Conservation (phyloP, 2,797 vertebrate genomes). For the Esox masquinongy region DNA sequence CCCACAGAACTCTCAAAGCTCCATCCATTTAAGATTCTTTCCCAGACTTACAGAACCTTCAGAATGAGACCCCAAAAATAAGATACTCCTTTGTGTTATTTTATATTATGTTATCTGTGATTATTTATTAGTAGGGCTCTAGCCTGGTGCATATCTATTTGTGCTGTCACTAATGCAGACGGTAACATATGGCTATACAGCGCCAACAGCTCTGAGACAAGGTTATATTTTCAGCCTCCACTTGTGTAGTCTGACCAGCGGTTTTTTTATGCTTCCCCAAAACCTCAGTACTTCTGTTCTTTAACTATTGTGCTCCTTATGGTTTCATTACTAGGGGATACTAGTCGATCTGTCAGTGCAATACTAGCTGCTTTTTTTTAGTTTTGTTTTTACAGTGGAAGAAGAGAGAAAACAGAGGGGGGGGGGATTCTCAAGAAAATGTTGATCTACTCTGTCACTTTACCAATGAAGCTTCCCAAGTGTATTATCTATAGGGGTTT, state of each 20-base stretch:
- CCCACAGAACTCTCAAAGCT: slow-evolving; percentile 8
- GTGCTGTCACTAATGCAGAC: not conserved
- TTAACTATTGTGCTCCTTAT: slow-evolving; percentile 69
- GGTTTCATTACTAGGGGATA: slow-evolving; percentile 69
- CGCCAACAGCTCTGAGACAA: not conserved
- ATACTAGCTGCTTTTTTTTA: slow-evolving; percentile 84
- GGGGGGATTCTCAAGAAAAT: slow-evolving; percentile 43
- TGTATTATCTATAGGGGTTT: slow-evolving; percentile 82
- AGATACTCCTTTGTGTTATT: slow-evolving; percentile 11
- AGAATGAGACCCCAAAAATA: not conserved
- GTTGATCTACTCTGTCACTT: slow-evolving; percentile 88
- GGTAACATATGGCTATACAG: not conserved
- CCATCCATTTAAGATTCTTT: slow-evolving; percentile 6
- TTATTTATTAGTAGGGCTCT: slow-evolving; percentile 16
- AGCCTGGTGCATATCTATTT: not conserved
- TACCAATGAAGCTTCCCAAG: slow-evolving; percentile 84
- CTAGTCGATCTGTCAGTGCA: slow-evolving; percentile 85
- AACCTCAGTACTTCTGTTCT: slow-evolving; percentile 56
- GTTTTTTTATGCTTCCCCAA: slow-evolving; percentile 40
- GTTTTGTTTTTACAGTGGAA: slow-evolving; percentile 33
- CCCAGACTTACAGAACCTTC: slow-evolving; percentile 25
- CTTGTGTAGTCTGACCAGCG: slow-evolving; percentile 2
- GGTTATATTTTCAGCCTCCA: slow-evolving; percentile 8
- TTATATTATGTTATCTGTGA: slow-evolving; percentile 9
- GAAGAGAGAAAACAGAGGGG: not conserved